A percentile compares a stretch with the other conserved stretches of the same genome.
Conservation (phyloP, 2,888 invertebrate genomes). For the Synanthedon vespiformis region DNA sequence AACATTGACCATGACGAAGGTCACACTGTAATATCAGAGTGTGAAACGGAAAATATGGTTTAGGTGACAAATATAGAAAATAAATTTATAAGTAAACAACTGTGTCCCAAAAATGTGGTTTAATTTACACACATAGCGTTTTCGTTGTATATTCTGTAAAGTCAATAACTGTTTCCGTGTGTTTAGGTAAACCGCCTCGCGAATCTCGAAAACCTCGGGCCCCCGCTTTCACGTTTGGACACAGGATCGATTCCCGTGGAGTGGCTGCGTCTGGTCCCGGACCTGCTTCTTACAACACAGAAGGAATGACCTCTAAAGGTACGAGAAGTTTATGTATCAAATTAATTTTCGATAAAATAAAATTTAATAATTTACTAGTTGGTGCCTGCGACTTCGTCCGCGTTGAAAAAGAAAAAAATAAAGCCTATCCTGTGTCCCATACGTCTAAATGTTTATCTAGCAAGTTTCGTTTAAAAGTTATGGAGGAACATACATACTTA, state of each 20-base stretch:
- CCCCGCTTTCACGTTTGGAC: constrained; percentile 87
- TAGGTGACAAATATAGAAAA: not conserved
- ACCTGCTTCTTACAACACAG: constrained; percentile 90
- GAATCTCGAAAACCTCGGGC: constrained; percentile 84
- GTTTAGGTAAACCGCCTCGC: constrained; percentile 77
- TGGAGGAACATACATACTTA: no score
- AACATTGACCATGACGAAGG: constrained; percentile 53
- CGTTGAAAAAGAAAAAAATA: no score
- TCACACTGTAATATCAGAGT: constrained; percentile 25
- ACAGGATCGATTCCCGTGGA: constrained; percentile 67
- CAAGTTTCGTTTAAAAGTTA: no score
- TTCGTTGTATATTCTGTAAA: no score
- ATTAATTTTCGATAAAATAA: not conserved
- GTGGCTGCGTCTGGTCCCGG: constrained; percentile 81
- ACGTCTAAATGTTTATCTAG: no score
- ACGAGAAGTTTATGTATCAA: constrained; percentile 10
- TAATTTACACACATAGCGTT: not conserved
- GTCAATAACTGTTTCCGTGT: no score
- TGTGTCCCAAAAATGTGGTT: not conserved
- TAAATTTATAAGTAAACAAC: no score
- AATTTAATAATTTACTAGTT: no score
- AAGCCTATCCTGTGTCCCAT: no score
- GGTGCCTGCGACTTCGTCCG: no score
- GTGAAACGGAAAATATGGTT: constrained; percentile 6
- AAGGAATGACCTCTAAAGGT: constrained; percentile 88